Base-by-base conservation (phyloP, 2,113 vertebrate species). In the Mola mola region DNA sequence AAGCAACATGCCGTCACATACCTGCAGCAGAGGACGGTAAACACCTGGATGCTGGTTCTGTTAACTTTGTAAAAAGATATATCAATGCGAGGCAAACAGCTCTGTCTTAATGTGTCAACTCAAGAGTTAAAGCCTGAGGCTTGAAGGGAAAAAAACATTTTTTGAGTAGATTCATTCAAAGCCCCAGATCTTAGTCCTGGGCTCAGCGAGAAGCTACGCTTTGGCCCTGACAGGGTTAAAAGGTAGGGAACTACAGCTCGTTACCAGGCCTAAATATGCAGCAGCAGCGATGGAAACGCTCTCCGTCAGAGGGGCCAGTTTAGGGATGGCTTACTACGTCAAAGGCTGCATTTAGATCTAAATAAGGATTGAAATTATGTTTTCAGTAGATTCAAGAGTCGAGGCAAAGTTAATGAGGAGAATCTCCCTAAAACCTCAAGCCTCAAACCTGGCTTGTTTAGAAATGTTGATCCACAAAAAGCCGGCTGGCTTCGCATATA, bases 1-100 rank as follows among this genome's bases (percentile, higher is more conserved):
- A 97, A 96, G 56, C 92, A 89, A 83, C 96, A 98, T 0, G 95
- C 91, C 7, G 97, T 98, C 80, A 99, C 96, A 0, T 99, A 98
- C 61, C 97, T 99, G 86, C 55, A 86, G 78, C 21, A 69, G 12
- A 46, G 0, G 19, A 78, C 31, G 71, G 8, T 3, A 19, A 37
- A 21, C 29, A 36, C 8, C 26, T 16, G 15, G 26, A 13, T n/a
- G 1, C 6, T 4, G 11, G 15, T 24, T 13, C n/a, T 38, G 40
- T 41, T 42, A 28, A 31, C 16, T 58, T 15, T 57, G n/a, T 25
- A 7, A 33, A 24, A n/a, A n/a, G n/a, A n/a, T n/a, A n/a, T n/a
- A n/a, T n/a, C n/a, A n/a, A n/a, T n/a, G n/a, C n/a, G n/a, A 19
- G 11, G n/a, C 16, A 22, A 16, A 36, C 1, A 12, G 8, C 24